Conservation (phyloP, 2,113 vertebrate genomes). For the Micronycteris hirsuta region DNA sequence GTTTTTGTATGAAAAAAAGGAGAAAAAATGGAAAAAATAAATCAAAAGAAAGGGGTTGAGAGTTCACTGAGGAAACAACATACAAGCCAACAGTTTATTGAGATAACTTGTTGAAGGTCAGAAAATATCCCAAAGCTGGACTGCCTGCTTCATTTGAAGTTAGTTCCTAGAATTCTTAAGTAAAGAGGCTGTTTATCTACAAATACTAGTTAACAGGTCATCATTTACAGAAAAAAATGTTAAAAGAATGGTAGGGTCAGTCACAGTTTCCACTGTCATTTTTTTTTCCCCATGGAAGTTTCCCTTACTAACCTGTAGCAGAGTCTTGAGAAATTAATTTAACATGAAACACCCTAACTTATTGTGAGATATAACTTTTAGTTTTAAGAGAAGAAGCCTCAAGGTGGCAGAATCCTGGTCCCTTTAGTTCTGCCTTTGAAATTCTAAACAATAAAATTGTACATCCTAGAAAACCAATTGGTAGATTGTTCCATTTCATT, state of each 20-base stretch:
- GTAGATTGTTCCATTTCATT: neutral
- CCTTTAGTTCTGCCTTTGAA: neutral
- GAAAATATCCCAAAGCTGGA: neutral
- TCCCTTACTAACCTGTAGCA: neutral
- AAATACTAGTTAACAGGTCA: too few relatives aligned
- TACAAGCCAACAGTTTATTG: neutral
- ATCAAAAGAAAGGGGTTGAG: neutral
- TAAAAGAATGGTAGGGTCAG: too few relatives aligned
- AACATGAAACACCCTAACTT: neutral
- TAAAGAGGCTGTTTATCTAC: neutral
- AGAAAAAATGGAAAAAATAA: too few relatives aligned
- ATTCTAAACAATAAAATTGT: neutral
- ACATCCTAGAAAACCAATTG: neutral
- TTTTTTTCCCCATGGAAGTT: neutral
- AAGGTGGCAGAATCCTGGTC: neutral
- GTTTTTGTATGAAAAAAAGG: too few relatives aligned
- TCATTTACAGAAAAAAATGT: too few relatives aligned
- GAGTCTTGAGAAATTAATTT: neutral
- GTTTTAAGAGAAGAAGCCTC: neutral
- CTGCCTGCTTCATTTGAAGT: neutral
- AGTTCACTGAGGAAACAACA: neutral
- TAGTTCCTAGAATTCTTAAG: neutral
- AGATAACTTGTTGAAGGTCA: neutral
- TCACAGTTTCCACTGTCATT: neutral
- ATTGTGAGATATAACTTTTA: neutral